Evolutionary conservation across 2,797 vertebrate species (phyloP).

Genomic region (Allenopithecus nigroviridis): DNA sequence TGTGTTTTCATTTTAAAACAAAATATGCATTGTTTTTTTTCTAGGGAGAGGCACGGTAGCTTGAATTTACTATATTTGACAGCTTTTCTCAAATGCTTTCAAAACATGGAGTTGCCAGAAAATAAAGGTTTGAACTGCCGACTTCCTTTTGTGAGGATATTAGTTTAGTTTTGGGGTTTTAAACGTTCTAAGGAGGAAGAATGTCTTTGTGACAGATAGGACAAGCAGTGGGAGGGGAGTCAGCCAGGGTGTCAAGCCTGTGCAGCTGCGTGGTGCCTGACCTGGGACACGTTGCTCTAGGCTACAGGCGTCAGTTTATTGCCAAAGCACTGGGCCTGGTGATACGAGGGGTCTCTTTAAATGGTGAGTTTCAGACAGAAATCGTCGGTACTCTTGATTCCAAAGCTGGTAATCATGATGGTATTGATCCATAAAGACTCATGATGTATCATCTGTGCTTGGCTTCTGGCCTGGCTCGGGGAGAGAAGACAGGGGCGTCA

Average conservation of each 20-base stretch:
- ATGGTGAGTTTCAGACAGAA: not conserved
- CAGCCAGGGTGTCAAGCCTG: not conserved
- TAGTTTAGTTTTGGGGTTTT: not conserved
- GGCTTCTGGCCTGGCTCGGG: not conserved
- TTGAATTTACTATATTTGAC: constrained; percentile 25
- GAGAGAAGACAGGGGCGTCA: not conserved
- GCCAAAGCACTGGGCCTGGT: not conserved
- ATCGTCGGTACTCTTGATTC: not conserved
- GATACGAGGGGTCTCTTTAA: not conserved
- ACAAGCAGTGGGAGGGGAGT: not conserved
- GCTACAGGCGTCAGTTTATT: not conserved
- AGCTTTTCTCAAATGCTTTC: constrained; percentile 47
- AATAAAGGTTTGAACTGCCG: not conserved
- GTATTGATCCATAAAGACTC: not conserved
- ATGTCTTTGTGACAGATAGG: not conserved
- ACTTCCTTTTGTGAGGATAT: not conserved
- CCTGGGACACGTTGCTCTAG: not conserved
- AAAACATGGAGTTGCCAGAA: not conserved
- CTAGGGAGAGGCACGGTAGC: not conserved
- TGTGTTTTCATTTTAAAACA: not conserved
- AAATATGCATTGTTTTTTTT: not conserved
- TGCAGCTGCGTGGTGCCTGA: not conserved
- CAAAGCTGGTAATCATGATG: not conserved
- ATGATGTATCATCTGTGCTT: not conserved
- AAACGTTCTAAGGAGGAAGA: constrained; percentile 19